Percentiles rank a stretch among this genome's conserved stretches.
These are phyloP conservation scores for Otis tarda DNA, from an alignment of 2,113 vertebrate genomes.

Conservation along the genomic window DNA sequence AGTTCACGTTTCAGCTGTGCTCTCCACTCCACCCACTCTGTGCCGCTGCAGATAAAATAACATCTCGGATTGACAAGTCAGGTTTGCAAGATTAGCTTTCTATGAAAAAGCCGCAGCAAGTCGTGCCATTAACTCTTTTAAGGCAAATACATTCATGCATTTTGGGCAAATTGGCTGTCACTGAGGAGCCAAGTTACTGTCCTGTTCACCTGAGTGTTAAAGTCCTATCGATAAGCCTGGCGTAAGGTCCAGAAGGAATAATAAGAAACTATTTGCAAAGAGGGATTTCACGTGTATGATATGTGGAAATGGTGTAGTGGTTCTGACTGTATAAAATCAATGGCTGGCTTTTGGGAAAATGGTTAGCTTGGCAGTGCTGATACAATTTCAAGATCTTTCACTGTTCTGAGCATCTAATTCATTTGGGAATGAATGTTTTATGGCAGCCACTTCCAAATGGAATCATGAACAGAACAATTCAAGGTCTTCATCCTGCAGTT, in stretches of 20 bases:
- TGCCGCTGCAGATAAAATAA: constrained; percentile 81
- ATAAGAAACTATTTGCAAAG: background rate
- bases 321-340: background rate
- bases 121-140: constrained; percentile 37
- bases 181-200: background rate
- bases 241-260: background rate
- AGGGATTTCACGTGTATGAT: background rate
- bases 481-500: background rate
- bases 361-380: background rate
- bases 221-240: background rate
- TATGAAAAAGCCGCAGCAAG: background rate
- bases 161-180: background rate
- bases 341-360: background rate
- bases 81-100: background rate
- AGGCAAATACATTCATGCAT: background rate
- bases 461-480: background rate
- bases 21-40: constrained; percentile 64
- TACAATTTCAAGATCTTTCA: background rate
- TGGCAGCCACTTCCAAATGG: background rate
- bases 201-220: background rate
- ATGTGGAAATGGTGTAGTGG: background rate
- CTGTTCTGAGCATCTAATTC: background rate
- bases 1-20: constrained; percentile 71
- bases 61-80: constrained; percentile 62
- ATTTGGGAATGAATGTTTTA: background rate